These are phyloP conservation scores for Camelus bactrianus DNA, from an alignment of 2,113 vertebrate genomes.

Conservation along the genomic window DNA sequence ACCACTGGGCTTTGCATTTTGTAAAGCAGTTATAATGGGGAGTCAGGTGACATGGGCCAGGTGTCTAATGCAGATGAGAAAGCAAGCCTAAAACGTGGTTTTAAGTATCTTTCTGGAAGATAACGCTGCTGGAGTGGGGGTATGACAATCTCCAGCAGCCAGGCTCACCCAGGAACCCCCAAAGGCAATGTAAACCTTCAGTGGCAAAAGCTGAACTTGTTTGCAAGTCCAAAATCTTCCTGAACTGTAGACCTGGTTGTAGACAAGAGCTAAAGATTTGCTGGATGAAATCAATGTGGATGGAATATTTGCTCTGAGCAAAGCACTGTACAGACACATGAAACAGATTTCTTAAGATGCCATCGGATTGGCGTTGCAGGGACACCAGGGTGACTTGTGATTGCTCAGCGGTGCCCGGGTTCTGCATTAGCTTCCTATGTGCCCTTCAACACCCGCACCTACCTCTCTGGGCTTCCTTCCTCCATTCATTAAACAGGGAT, in stretches of 20 bases:
- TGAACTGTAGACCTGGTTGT: background rate
- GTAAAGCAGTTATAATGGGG: background rate
- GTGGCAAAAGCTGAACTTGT: background rate
- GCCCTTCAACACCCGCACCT: background rate
- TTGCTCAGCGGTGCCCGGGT: background rate
- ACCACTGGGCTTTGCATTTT: background rate
- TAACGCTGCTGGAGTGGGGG: background rate
- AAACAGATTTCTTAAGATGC: background rate
- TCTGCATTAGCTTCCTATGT: background rate
- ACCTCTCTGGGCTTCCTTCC: background rate
- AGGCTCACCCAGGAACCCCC: background rate
- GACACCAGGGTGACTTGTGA: background rate
- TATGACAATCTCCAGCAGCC: background rate
- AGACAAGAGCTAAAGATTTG: background rate
- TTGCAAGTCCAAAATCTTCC: background rate
- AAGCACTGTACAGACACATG: background rate
- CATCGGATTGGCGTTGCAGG: background rate
- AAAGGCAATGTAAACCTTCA: background rate
- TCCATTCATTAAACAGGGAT: background rate
- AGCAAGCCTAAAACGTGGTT: background rate
- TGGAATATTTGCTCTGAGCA: slow-evolving; percentile 12
- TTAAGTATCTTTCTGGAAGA: background rate
- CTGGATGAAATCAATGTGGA: background rate
- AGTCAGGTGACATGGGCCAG: background rate
- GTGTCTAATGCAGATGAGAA: background rate